Conservation (phyloP, 1,140 invertebrate genomes). For the Dinoponera quadriceps region DNA sequence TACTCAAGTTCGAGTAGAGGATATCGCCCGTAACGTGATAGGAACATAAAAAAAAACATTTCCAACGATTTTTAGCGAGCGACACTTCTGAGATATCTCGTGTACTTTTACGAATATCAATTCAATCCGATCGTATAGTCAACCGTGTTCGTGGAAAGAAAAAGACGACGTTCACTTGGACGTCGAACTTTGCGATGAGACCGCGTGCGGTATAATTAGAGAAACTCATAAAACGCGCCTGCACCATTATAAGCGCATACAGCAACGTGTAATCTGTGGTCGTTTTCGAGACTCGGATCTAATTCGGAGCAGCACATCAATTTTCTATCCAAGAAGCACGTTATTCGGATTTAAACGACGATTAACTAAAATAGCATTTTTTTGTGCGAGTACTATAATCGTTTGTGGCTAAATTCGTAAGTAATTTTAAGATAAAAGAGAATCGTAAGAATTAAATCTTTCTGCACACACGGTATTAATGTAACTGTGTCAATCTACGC, state of each 20-base stretch:
- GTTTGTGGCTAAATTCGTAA: not conserved
- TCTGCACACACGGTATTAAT: not conserved
- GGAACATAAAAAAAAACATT: too few relatives aligned
- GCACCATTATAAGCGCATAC: not conserved
- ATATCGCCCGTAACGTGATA: too few relatives aligned
- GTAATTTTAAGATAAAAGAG: not conserved
- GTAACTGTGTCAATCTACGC: not conserved
- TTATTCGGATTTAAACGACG: not conserved
- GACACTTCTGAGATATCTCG: too few relatives aligned
- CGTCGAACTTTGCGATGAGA: not conserved
- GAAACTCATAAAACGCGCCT: constrained; percentile 26
- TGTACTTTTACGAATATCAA: not conserved
- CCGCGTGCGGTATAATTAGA: constrained; percentile 2
- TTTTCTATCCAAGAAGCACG: not conserved
- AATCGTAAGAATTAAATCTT: constrained; percentile 1
- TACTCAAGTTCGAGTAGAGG: too few relatives aligned
- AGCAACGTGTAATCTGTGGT: not conserved
- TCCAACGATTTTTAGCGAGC: too few relatives aligned
- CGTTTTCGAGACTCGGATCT: not conserved
- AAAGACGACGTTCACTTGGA: not conserved
- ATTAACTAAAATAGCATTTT: not conserved
- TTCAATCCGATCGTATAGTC: too few relatives aligned
- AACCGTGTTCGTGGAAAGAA: not conserved
- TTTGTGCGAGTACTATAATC: not conserved
- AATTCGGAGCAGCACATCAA: not conserved